A percentile compares a stretch with the other conserved stretches of the same genome.
Conservation (phyloP, 2,113 vertebrate species). For the Carettochelys insculpta region DNA sequence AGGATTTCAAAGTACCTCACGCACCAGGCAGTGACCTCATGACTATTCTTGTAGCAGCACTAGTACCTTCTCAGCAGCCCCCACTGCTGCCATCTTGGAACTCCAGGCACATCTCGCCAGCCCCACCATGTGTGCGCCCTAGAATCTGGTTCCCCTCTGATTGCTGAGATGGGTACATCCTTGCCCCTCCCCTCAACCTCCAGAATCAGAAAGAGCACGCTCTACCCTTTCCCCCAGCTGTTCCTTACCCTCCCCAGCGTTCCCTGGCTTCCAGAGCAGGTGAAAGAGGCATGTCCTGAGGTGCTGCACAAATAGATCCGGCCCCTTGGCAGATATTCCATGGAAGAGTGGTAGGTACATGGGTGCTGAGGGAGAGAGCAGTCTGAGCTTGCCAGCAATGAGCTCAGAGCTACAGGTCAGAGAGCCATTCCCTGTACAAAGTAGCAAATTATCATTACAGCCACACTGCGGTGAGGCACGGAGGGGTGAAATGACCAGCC, state of each 20-base stretch:
- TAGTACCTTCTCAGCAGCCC: background rate
- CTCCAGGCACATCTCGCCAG: no score
- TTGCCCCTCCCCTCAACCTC: background rate
- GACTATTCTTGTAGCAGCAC: background rate
- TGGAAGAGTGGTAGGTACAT: fast-evolving
- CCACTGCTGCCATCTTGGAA: background rate
- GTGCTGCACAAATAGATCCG: background rate
- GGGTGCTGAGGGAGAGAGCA: fast-evolving
- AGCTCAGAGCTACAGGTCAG: background rate
- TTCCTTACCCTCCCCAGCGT: background rate
- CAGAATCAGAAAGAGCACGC: background rate
- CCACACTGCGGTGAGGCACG: fast-evolving
- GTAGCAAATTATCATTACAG: background rate
- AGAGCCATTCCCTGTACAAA: background rate
- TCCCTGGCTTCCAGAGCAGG: background rate
- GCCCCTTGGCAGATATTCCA: background rate
- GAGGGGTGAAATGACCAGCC: background rate
- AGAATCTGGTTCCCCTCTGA: background rate
- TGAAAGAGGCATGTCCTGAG: background rate
- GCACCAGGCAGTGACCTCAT: background rate
- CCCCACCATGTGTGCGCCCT: background rate
- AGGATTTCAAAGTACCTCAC: background rate
- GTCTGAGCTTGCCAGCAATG: background rate
- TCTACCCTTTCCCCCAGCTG: background rate
- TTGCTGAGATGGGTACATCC: background rate